A percentile compares a stretch with the other conserved stretches of the same genome.
These are phyloP conservation scores for Lutraria rhynchaena DNA, from an alignment of 1,140 invertebrate genomes.

Conservation along the genomic window DNA sequence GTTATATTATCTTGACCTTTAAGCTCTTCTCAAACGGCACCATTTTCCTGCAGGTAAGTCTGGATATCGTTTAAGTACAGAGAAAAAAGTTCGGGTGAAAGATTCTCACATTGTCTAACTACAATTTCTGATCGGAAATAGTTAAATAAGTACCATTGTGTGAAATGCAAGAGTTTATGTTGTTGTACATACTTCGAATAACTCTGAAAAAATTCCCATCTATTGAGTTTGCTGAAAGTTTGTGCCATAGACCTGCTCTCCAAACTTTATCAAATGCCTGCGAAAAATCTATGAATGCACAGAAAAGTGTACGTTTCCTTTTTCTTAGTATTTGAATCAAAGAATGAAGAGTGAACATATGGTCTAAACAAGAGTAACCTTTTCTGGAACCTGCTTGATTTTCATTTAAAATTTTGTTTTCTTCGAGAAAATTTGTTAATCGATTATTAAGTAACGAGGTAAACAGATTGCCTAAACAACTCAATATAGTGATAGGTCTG, in stretches of 20 bases:
- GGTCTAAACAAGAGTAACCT: not conserved
- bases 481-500: conserved; percentile 7
- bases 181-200: conserved; percentile 54
- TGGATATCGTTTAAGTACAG: conserved; percentile 31
- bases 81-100: conserved; percentile 33
- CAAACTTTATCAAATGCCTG: conserved; percentile 55
- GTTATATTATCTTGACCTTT: not conserved
- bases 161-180: conserved; percentile 46
- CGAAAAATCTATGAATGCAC: conserved; percentile 56
- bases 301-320: conserved; percentile 47
- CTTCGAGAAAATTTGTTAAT: conserved; percentile 23
- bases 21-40: not conserved
- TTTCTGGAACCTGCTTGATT: conserved; percentile 33
- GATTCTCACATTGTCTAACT: conserved; percentile 53
- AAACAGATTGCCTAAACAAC: conserved; percentile 33
- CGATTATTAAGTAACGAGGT: conserved; percentile 4
- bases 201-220: conserved; percentile 55
- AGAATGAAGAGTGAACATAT: conserved; percentile 18
- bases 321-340: conserved; percentile 33
- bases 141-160: conserved; percentile 22
- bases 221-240: conserved; percentile 30
- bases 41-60: not conserved
- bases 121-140: conserved; percentile 25
- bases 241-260: conserved; percentile 43
- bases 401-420: conserved; percentile 5